phyloP scores from a whole-genome alignment of 2,797 vertebrate species.

The Poeciliopsis turneri region DNA sequence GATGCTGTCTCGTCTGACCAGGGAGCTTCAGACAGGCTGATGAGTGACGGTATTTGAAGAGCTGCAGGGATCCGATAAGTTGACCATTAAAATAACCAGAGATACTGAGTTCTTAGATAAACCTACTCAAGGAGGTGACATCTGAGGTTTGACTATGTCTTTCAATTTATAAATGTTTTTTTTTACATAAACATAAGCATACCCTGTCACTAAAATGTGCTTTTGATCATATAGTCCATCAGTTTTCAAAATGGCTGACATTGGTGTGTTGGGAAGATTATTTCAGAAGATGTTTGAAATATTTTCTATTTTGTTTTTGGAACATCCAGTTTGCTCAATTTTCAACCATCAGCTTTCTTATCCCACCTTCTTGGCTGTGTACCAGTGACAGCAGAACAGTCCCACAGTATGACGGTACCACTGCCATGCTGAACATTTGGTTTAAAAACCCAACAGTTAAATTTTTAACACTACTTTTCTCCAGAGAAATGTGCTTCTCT shows the following conservation, averaged over 20 bases:
- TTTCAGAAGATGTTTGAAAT: constrained; percentile 1
- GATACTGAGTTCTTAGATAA: constrained; percentile 38
- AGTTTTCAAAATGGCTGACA: neutral
- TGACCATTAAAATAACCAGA: constrained; percentile 27
- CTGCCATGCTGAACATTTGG: neutral
- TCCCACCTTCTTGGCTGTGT: neutral
- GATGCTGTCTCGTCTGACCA: constrained; percentile 8
- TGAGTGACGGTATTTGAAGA: constrained; percentile 68
- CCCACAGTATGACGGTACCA: neutral
- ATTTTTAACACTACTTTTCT: neutral
- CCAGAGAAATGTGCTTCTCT: neutral
- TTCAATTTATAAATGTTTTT: neutral
- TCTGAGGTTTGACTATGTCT: constrained; percentile 1
- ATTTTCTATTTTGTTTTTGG: neutral
- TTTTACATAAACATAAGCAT: neutral
- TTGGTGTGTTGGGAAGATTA: neutral
- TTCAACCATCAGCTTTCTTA: neutral
- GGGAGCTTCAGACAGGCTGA: constrained; percentile 33
- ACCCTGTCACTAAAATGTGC: neutral
- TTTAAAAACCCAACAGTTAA: neutral
- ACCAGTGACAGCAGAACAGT: neutral
- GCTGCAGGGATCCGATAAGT: constrained; percentile 36
- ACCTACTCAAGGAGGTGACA: neutral
- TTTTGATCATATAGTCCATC: neutral
- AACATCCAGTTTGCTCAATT: neutral